Percentiles rank a stretch among this genome's conserved stretches.
Evolutionary conservation across 2,113 vertebrate genomes (phyloP).

Genomic region (Tetrax tetrax): DNA sequence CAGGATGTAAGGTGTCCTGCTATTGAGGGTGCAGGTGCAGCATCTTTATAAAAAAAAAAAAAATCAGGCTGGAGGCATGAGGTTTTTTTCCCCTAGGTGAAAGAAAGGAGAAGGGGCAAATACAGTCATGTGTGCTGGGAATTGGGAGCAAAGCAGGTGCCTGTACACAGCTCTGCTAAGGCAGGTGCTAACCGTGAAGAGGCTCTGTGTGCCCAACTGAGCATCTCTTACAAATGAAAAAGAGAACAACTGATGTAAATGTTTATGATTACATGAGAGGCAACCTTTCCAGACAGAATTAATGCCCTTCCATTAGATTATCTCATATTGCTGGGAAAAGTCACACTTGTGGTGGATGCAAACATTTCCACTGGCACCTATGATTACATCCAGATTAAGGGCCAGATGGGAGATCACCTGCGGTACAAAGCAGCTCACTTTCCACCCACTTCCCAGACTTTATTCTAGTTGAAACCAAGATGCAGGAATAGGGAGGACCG

Average conservation of each 20-base stretch:
- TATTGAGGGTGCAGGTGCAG: not conserved
- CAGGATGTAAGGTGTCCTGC: not conserved
- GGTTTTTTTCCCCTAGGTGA: not conserved
- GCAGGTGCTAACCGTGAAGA: not conserved
- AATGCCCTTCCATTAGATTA: not conserved
- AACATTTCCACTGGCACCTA: not conserved
- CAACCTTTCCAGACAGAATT: not conserved
- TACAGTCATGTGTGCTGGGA: not conserved
- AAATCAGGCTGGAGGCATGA: not conserved
- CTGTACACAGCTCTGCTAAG: not conserved
- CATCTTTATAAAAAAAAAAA: no score
- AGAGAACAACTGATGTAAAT: not conserved
- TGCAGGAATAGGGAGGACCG: not conserved
- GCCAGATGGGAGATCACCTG: not conserved
- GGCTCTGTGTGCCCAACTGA: not conserved
- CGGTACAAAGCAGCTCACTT: not conserved
- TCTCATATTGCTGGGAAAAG: not conserved
- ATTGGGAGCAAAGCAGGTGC: not conserved
- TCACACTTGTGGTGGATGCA: not conserved
- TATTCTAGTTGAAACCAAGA: not conserved
- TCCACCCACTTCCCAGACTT: not conserved
- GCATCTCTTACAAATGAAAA: not conserved
- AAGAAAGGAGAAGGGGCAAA: not conserved
- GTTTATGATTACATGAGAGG: not conserved
- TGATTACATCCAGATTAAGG: not conserved